These are phyloP conservation scores for Carassius carassius DNA, from an alignment of 2,113 vertebrate species.

Conservation along the genomic window DNA sequence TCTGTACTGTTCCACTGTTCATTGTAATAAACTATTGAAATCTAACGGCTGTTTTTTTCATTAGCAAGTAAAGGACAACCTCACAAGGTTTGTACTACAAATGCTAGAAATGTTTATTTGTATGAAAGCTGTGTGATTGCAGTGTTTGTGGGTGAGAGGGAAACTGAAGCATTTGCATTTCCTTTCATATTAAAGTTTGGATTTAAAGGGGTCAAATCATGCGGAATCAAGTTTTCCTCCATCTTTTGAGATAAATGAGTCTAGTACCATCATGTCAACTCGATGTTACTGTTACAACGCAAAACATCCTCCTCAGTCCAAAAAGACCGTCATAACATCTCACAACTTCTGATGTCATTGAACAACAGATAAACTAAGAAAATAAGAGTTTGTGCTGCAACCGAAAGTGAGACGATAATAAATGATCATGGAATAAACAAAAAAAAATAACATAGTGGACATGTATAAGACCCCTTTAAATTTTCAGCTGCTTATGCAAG, in stretches of 20 bases:
- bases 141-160: neutral
- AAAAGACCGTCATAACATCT: neutral
- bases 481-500: neutral
- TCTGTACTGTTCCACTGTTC: constrained; percentile 86
- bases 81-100: constrained; percentile 90
- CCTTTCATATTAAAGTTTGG: neutral
- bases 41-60: constrained; percentile 85
- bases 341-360: neutral
- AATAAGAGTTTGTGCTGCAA: constrained; percentile 1
- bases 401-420: neutral
- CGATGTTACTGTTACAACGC: too few relatives aligned
- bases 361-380: neutral
- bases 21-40: constrained; percentile 92
- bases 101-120: constrained; percentile 47
- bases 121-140: neutral
- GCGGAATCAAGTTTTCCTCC: neutral
- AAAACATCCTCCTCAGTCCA: neutral
- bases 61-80: constrained; percentile 81
- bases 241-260: neutral
- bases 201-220: constrained; percentile 16
- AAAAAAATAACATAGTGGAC: neutral
- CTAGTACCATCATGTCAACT: neutral
- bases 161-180: neutral
- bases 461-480: constrained; percentile 14
- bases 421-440: too few relatives aligned